Base-by-base conservation (phyloP, 2,888 invertebrate species). In the Mythimna vitellina region DNA sequence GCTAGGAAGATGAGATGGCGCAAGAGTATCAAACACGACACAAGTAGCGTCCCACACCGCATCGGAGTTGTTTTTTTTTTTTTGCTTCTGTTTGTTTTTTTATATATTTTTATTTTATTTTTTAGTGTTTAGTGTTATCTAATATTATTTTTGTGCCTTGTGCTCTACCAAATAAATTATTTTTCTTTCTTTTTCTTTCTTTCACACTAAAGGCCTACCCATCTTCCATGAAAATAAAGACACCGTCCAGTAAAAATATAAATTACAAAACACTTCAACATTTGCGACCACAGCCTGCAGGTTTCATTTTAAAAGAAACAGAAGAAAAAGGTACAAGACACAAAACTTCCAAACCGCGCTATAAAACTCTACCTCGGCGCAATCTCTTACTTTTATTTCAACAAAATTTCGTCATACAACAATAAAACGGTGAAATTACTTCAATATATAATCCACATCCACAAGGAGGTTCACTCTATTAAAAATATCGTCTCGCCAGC, bases 401-500 rank as follows among this genome's bases (percentile, higher is more conserved):
- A 81, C 78, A 82, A 83, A 82, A 83, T 85, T 85, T 82, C 69
- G 78, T 78, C 80, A 85, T 83, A 82, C 76, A 82, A 85, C 84
- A 82, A 84, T 83, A 86, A 84, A 86, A 84, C 63, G 65, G 66
- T 38, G 65, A 73, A 73, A 83, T 80, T 73, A 86, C 81, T 82
- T 80, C 77, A 80, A 83, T 76, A 81, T 72, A 76, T 29, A 29
- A 29, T 84, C 76, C 46, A 46, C 46, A 46, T 14, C 68, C 73
- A 65, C 69, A 46, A 73, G 78, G 67, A 69, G 80, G 64, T 78
- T 90, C 85, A 89, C 88, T 88, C 85, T 86, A 90, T 90, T 89
- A 89, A 90, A 89, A 91, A 90, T 89, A 88, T 89, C 80, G 83
- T 86, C 85, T 78, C 81, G 71, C 70, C 68, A 57, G 82, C 81